Conservation (phyloP, 2,888 invertebrate genomes). For the Nesidiocoris tenuis region DNA sequence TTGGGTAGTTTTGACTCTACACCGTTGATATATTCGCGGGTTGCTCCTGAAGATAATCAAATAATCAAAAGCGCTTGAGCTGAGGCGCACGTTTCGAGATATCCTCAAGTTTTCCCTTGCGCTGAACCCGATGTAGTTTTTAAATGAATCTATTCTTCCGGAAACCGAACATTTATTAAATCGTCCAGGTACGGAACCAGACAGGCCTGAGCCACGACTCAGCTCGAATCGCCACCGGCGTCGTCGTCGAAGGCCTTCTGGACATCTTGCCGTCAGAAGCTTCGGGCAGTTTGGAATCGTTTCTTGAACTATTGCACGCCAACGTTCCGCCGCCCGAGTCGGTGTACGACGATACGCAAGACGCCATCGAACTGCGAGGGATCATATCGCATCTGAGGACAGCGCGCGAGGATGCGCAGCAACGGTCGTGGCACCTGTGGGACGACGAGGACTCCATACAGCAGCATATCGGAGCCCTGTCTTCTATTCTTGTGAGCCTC, state of each 20-base stretch:
- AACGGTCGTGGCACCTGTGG: constrained; percentile 91
- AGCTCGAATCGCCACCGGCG: constrained; percentile 79
- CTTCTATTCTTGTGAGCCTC: constrained; percentile 72
- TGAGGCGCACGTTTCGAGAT: too few relatives aligned
- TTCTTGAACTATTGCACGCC: constrained; percentile 61
- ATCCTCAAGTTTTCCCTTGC: too few relatives aligned
- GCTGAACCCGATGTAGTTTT: too few relatives aligned
- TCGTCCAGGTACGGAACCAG: constrained; percentile 69
- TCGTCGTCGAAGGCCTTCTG: constrained; percentile 65
- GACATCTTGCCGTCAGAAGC: constrained; percentile 58
- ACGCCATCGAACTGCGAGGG: constrained; percentile 77
- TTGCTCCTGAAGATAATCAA: too few relatives aligned
- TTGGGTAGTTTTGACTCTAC: too few relatives aligned
- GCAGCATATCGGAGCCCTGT: constrained; percentile 77
- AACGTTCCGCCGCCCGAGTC: constrained; percentile 63
- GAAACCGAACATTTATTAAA: too few relatives aligned
- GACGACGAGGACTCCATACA: constrained; percentile 89
- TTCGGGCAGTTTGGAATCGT: constrained; percentile 57
- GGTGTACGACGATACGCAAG: constrained; percentile 78
- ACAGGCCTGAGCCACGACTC: constrained; percentile 84
- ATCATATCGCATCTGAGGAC: constrained; percentile 81
- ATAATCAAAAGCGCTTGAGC: too few relatives aligned
- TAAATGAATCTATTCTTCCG: too few relatives aligned
- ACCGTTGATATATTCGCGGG: too few relatives aligned
- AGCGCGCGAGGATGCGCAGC: constrained; percentile 92